Percentiles rank a stretch among this genome's conserved stretches.
Evolutionary conservation across 92 coral and sea anemone genomes (phyloP).

Genomic region (Phenganax stokvisi): DNA sequence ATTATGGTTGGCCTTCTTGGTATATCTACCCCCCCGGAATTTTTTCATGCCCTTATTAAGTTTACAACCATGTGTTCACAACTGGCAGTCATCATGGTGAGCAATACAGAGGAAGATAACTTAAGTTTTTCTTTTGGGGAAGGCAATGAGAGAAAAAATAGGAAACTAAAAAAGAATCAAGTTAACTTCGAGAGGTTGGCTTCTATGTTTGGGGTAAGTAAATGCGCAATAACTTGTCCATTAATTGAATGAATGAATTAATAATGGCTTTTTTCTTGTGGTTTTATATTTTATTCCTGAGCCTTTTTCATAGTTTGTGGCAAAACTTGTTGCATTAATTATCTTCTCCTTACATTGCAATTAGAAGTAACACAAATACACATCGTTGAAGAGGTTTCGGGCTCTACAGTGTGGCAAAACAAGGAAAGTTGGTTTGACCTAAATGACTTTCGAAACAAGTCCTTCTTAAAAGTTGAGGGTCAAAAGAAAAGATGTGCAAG

Average conservation of each 20-base stretch:
- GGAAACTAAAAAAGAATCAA: constrained; percentile 4
- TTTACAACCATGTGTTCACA: too few relatives aligned
- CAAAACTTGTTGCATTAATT: too few relatives aligned
- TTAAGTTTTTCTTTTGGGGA: constrained; percentile 15
- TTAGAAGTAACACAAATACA: neutral
- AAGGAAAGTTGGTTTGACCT: neutral
- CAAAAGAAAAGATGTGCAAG: neutral
- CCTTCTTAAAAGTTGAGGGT: neutral
- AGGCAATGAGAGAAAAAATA: neutral
- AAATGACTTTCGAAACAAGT: neutral
- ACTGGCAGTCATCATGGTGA: too few relatives aligned
- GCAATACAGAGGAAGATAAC: neutral
- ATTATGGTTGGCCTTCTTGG: too few relatives aligned
- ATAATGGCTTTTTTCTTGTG: neutral
- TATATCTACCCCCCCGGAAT: too few relatives aligned
- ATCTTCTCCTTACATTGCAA: neutral
- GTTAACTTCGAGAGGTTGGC: constrained; percentile 7
- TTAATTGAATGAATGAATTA: neutral
- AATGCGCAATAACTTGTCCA: neutral
- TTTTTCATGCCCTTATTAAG: too few relatives aligned
- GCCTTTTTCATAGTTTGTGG: neutral
- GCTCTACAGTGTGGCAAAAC: neutral
- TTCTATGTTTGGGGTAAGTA: constrained; percentile 19
- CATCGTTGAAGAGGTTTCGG: neutral
- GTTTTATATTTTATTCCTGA: neutral